Evolutionary conservation across 2,797 vertebrate genomes (phyloP).

Genomic region (Rhynchonycteris naso): DNA sequence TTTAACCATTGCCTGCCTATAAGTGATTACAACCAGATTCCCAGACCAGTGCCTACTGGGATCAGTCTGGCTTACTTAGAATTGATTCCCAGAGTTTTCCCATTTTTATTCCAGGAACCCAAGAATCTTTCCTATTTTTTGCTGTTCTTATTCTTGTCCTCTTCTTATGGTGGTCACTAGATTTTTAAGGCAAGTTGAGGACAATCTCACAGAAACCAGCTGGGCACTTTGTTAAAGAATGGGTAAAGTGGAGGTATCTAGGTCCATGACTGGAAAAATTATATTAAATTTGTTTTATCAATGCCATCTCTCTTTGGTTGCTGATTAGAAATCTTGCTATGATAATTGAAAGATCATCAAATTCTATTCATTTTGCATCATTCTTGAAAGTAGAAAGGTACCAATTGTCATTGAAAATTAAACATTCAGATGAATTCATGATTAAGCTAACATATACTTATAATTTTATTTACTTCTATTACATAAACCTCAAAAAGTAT

Average conservation of each 20-base stretch:
- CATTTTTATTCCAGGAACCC: neutral
- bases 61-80: neutral
- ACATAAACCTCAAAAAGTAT: neutral
- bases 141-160: neutral
- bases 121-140: neutral
- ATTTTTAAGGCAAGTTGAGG: neutral
- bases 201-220: neutral
- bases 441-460: neutral
- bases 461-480: neutral
- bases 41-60: neutral
- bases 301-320: neutral
- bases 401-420: slow-evolving; percentile 18
- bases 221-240: neutral
- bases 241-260: neutral
- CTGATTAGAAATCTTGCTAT: neutral
- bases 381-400: neutral
- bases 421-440: neutral
- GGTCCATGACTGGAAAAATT: neutral
- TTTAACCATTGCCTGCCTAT: neutral
- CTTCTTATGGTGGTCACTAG: neutral
- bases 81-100: neutral
- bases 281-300: neutral
- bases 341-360: neutral
- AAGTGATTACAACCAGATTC: neutral
- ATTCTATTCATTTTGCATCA: neutral